Percentiles rank a stretch among this genome's conserved stretches.
phyloP scores from a whole-genome alignment of 2,888 invertebrate genomes.

The Ditula angustiorana region DNA sequence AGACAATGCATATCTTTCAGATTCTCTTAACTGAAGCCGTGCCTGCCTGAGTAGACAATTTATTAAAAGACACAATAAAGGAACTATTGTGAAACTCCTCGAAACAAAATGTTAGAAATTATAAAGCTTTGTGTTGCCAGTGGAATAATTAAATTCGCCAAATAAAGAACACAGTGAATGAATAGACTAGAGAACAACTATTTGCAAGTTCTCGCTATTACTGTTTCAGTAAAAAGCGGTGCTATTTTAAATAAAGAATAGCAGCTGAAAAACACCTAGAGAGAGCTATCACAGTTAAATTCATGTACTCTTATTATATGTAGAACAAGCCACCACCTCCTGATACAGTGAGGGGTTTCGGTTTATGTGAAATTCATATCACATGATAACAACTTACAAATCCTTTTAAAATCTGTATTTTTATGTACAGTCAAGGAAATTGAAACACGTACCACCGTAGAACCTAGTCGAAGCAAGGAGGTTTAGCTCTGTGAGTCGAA shows the following conservation, averaged over 20 bases:
- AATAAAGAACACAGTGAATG: constrained; percentile 48
- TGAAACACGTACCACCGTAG: too few relatives aligned
- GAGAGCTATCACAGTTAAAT: too few relatives aligned
- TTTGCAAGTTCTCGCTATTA: constrained; percentile 45
- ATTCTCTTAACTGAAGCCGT: neutral
- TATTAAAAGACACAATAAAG: neutral
- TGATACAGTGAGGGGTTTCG: too few relatives aligned
- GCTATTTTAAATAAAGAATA: neutral
- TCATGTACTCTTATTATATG: too few relatives aligned
- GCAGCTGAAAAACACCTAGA: neutral
- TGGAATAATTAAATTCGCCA: constrained; percentile 59
- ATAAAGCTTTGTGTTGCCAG: constrained; percentile 57
- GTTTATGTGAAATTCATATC: too few relatives aligned
- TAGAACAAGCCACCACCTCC: too few relatives aligned
- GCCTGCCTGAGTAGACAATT: neutral
- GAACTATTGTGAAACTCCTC: neutral
- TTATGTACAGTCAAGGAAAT: too few relatives aligned
- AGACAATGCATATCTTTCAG: neutral
- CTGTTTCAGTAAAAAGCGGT: constrained; percentile 40
- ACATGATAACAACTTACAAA: too few relatives aligned
- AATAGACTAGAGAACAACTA: constrained; percentile 47
- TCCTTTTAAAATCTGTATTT: too few relatives aligned
- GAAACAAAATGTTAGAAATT: constrained; percentile 20
- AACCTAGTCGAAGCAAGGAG: too few relatives aligned
- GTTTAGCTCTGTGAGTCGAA: too few relatives aligned